phyloP scores from a whole-genome alignment of 2,113 vertebrate species.

The Psittacula cyanocephala region DNA sequence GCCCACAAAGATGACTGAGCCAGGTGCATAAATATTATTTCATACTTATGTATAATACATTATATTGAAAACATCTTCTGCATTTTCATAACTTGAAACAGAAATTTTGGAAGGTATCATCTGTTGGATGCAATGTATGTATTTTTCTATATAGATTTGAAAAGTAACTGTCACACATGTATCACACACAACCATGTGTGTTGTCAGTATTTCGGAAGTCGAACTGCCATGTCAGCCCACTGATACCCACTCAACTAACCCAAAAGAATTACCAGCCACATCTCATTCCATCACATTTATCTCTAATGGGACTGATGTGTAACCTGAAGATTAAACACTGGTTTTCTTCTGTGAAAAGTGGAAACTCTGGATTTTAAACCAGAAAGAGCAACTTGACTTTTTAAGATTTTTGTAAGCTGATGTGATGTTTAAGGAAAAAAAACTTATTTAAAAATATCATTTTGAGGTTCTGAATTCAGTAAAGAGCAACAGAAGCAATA shows the following conservation, averaged over 20 bases:
- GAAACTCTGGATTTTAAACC: neutral
- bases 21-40: constrained; percentile 61
- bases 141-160: neutral
- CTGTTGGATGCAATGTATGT: neutral
- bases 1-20: constrained; percentile 3
- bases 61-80: constrained; percentile 35
- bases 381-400: neutral
- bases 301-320: neutral
- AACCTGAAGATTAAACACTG: neutral
- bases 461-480: neutral
- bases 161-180: neutral
- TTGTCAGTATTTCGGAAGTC: neutral
- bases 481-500: neutral
- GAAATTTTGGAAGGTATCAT: neutral
- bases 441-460: neutral
- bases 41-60: neutral
- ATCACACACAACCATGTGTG: neutral
- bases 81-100: constrained; percentile 2
- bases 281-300: neutral
- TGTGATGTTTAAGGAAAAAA: neutral
- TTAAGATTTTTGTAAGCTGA: neutral
- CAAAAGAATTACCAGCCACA: neutral
- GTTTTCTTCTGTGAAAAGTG: neutral
- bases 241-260: neutral
- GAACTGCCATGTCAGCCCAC: neutral